These are phyloP conservation scores for Nymphalis io DNA, from an alignment of 1,140 invertebrate species.

Conservation along the genomic window DNA sequence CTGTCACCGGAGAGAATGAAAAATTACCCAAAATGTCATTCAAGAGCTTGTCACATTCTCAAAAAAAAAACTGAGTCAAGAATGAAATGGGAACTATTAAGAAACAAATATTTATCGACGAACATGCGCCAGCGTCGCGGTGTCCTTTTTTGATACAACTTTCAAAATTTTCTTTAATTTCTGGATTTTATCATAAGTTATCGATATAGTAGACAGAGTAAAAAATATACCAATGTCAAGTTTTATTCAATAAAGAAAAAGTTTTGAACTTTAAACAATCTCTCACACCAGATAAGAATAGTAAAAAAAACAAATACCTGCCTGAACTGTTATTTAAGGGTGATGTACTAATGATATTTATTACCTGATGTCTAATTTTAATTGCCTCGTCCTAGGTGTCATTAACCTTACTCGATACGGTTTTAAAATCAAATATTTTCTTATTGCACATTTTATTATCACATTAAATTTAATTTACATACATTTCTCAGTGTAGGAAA, in stretches of 20 bases:
- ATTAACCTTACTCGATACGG: too few species aligned
- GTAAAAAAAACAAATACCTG: too few species aligned
- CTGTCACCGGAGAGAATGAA: slow-evolving; percentile 24
- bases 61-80: background rate
- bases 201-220: background rate
- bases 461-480: background rate
- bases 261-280: too few species aligned
- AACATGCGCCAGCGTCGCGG: too few species aligned
- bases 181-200: background rate
- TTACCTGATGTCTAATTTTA: too few species aligned
- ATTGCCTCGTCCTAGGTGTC: too few species aligned
- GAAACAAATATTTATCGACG: background rate
- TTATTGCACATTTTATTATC: too few species aligned
- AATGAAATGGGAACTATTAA: background rate
- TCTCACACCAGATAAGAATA: too few species aligned
- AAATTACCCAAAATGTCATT: slow-evolving; percentile 27
- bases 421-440: too few species aligned
- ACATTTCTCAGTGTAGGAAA: slow-evolving; percentile 1
- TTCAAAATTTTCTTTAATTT: background rate
- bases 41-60: slow-evolving; percentile 1
- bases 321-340: too few species aligned
- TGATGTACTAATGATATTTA: too few species aligned
- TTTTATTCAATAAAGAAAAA: background rate
- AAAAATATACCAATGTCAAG: background rate
- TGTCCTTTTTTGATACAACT: too few species aligned